A percentile compares a stretch with the other conserved stretches of the same genome.
phyloP scores from a whole-genome alignment of 2,113 vertebrate genomes.

The Epinephelus moara region DNA sequence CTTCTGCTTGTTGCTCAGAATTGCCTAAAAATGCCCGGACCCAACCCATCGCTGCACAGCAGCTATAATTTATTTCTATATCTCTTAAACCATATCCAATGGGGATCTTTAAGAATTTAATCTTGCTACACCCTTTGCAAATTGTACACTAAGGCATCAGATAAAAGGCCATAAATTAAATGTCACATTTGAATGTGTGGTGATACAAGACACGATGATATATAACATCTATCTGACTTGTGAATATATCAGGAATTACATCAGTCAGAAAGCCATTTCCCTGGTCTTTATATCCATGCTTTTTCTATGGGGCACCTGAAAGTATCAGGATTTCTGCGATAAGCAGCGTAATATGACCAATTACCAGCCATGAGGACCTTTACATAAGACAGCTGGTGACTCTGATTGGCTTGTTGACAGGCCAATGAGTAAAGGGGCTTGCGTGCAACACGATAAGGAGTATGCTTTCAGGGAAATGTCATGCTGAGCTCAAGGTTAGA shows the following conservation, averaged over 20 bases:
- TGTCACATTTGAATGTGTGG: background rate
- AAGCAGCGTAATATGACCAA: slow-evolving; percentile 21
- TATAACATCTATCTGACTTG: background rate
- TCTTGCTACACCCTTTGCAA: background rate
- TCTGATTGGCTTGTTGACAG: slow-evolving; percentile 56
- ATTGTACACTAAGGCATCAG: background rate
- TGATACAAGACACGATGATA: background rate
- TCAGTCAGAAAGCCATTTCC: background rate
- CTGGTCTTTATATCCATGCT: background rate
- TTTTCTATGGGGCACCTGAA: background rate
- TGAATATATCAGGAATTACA: background rate
- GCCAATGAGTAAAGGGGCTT: slow-evolving; percentile 40
- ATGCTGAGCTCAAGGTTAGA: slow-evolving; percentile 73
- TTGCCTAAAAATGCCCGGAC: no score
- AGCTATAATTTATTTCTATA: no score
- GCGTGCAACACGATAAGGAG: slow-evolving; percentile 51
- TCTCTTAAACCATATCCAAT: background rate
- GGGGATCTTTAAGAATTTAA: background rate
- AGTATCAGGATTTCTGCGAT: slow-evolving; percentile 9
- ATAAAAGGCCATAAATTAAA: background rate
- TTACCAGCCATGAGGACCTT: slow-evolving; percentile 23
- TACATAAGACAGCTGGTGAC: slow-evolving; percentile 35
- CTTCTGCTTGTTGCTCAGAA: no score
- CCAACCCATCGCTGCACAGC: no score
- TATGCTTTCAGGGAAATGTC: slow-evolving; percentile 62